These are phyloP conservation scores for Ennomos erosarius DNA, from an alignment of 2,888 invertebrate species.

Conservation along the genomic window DNA sequence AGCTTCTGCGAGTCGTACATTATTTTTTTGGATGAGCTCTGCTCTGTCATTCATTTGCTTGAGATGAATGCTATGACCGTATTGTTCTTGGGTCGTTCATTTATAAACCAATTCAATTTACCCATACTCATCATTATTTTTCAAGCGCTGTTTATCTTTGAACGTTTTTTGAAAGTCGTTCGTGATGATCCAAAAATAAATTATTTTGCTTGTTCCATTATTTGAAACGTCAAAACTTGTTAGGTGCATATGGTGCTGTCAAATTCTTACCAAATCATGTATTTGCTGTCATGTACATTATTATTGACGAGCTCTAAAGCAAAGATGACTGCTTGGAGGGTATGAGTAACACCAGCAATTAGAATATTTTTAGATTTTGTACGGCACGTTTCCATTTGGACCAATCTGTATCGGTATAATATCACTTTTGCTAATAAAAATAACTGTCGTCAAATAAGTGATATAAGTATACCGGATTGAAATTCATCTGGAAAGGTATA, in stretches of 20 bases:
- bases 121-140: too few relatives aligned
- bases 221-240: slow-evolving; percentile 8
- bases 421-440: too few relatives aligned
- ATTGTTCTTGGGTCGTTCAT: background rate
- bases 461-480: too few relatives aligned
- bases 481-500: too few relatives aligned
- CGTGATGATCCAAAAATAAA: slow-evolving; percentile 3
- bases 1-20: slow-evolving; percentile 34
- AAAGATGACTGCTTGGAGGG: slow-evolving; percentile 18
- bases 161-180: background rate
- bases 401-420: too few relatives aligned
- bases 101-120: too few relatives aligned
- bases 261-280: slow-evolving; percentile 7
- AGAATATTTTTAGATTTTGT: too few relatives aligned
- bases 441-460: too few relatives aligned
- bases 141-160: background rate
- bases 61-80: slow-evolving; percentile 13
- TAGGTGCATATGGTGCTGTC: slow-evolving; percentile 14
- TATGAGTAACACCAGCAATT: background rate
- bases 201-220: slow-evolving; percentile 7
- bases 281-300: slow-evolving; percentile 14
- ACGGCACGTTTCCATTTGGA: too few relatives aligned
- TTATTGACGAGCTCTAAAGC: slow-evolving; percentile 4
- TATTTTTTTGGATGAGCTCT: slow-evolving; percentile 57
- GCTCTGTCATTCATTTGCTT: slow-evolving; percentile 59